These are phyloP conservation scores for Clunio marinus DNA, from an alignment of 2,888 invertebrate genomes.

Conservation along the genomic window DNA sequence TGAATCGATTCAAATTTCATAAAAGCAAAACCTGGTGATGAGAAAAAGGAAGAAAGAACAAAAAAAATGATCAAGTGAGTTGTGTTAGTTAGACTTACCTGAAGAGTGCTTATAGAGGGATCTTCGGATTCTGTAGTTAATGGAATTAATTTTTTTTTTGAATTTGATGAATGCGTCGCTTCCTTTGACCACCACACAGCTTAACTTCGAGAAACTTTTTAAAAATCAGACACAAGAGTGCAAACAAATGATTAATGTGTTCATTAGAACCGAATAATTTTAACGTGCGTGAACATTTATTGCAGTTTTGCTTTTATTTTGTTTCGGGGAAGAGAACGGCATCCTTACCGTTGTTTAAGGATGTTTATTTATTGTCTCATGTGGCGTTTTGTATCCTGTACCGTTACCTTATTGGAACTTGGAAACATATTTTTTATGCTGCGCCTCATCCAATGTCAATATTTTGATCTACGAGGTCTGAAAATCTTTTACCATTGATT, in stretches of 20 bases:
- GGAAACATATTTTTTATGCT: not conserved
- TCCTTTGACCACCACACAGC: slow-evolving; percentile 24
- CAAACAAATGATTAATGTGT: slow-evolving; percentile 34
- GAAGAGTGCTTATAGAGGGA: not conserved
- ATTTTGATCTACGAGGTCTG: slow-evolving; percentile 31
- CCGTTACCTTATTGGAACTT: slow-evolving; percentile 13
- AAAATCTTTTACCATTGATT: not conserved
- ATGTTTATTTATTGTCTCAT: slow-evolving; percentile 38
- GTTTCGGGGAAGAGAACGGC: not conserved
- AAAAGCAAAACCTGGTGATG: not conserved
- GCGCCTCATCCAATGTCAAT: slow-evolving; percentile 3
- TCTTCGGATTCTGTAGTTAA: too few relatives aligned
- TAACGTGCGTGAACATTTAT: slow-evolving; percentile 8
- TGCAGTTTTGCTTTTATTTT: not conserved
- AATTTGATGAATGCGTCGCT: not conserved
- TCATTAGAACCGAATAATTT: slow-evolving; percentile 25
- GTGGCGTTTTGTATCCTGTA: slow-evolving; percentile 24
- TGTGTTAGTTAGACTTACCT: too few relatives aligned
- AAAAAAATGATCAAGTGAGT: slow-evolving; percentile 25
- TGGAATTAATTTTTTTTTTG: not conserved
- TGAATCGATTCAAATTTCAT: slow-evolving; percentile 36
- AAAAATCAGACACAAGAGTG: slow-evolving; percentile 9
- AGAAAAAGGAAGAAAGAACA: not conserved
- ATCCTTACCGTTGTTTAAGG: slow-evolving; percentile 22
- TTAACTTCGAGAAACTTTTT: not conserved